Conservation (phyloP, 2,113 vertebrate genomes). For the Oriolus oriolus region DNA sequence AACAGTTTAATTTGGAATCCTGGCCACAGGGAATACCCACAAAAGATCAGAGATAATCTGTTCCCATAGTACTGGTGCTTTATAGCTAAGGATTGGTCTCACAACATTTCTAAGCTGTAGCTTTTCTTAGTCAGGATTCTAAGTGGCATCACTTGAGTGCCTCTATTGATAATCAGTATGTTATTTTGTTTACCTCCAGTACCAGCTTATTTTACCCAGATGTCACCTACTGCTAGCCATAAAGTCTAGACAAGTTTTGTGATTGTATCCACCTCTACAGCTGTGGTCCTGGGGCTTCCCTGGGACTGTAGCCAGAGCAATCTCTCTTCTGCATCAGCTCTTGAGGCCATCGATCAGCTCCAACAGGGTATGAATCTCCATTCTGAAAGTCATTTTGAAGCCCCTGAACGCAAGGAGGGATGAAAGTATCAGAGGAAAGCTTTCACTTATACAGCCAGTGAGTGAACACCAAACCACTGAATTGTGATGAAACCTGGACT, state of each 20-base stretch:
- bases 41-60: neutral
- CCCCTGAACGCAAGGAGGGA: neutral
- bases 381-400: neutral
- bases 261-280: neutral
- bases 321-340: neutral
- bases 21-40: neutral
- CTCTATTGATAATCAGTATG: neutral
- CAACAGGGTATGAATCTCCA: neutral
- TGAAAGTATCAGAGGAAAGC: neutral
- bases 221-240: neutral
- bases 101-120: neutral
- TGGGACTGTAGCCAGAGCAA: neutral
- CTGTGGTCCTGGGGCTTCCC: neutral
- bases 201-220: neutral
- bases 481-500: neutral
- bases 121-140: neutral
- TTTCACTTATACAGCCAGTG: neutral
- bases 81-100: neutral
- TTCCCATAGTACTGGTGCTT: neutral
- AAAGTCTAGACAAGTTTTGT: neutral
- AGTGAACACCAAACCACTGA: neutral
- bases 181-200: neutral
- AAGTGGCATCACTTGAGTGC: neutral
- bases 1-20: neutral
- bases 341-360: fast-evolving